Evolutionary conservation across 2,888 invertebrate species (phyloP).

Genomic region (Cremastobaeus sp.): DNA sequence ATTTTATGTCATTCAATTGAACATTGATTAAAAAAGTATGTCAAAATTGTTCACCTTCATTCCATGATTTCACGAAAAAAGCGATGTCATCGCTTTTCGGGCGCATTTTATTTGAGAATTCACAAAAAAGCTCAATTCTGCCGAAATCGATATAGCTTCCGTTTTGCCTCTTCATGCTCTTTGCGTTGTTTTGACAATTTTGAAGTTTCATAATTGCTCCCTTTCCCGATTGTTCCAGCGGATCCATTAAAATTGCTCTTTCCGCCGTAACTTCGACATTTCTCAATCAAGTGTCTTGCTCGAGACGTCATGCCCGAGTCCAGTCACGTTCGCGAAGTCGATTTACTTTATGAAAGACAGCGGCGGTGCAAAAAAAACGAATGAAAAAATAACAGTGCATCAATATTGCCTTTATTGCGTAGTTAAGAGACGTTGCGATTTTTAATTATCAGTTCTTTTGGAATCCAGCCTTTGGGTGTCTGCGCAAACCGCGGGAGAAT

Average conservation of each 20-base stretch:
- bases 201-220: constrained; percentile 43
- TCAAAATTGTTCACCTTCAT: no score
- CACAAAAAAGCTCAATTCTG: no score
- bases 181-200: constrained; percentile 27
- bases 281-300: constrained; percentile 60
- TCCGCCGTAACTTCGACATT: constrained; percentile 52
- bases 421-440: constrained; percentile 17
- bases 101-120: no score
- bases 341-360: constrained; percentile 70
- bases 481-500: constrained; percentile 9
- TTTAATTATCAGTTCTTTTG: constrained; percentile 40
- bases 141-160: constrained; percentile 1
- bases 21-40: no score
- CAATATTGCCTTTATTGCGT: constrained; percentile 48
- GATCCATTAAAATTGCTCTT: constrained; percentile 50
- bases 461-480: constrained; percentile 27
- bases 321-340: constrained; percentile 70
- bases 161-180: constrained; percentile 16
- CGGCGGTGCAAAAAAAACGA: constrained; percentile 6
- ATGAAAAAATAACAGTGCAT: constrained; percentile 31
- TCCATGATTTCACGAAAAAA: no score
- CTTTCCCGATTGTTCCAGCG: constrained; percentile 14
- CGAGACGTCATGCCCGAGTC: constrained; percentile 62
- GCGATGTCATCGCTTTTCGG: no score
- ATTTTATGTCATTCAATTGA: no score